Percentiles rank a stretch among this genome's conserved stretches.
phyloP scores from a whole-genome alignment of 2,888 invertebrate genomes.

The Eupithecia vulgata region DNA sequence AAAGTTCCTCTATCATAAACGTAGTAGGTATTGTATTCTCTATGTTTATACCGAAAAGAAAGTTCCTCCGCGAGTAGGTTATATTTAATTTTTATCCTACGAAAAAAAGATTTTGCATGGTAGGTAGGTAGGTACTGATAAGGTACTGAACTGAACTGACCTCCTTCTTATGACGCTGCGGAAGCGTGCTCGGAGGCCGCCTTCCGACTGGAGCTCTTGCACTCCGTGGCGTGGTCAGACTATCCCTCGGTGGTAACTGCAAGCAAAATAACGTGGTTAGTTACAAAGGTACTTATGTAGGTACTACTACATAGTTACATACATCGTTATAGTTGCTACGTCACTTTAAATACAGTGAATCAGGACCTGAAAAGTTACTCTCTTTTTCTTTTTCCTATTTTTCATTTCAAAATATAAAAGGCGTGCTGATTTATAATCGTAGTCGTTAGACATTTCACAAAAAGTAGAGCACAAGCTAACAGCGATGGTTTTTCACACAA shows the following conservation, averaged over 20 bases:
- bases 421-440: slow-evolving; percentile 66
- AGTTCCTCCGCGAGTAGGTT: no score
- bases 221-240: slow-evolving; percentile 77
- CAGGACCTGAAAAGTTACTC: slow-evolving; percentile 74
- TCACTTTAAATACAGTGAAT: slow-evolving; percentile 12
- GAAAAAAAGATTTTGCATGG: not conserved
- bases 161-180: slow-evolving; percentile 77
- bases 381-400: slow-evolving; percentile 69
- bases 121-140: not conserved
- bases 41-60: no score
- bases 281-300: no score
- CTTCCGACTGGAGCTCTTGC: slow-evolving; percentile 75
- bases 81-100: no score
- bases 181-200: slow-evolving; percentile 73
- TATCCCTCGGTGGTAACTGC: slow-evolving; percentile 77
- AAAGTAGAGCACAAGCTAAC: slow-evolving; percentile 44
- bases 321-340: not conserved
- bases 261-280: not conserved
- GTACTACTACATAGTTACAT: no score
- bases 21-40: no score
- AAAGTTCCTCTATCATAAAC: no score
- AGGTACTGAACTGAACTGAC: slow-evolving; percentile 46
- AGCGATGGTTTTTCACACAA: slow-evolving; percentile 48
- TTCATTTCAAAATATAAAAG: slow-evolving; percentile 72
- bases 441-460: slow-evolving; percentile 70